Percentiles rank a stretch among this genome's conserved stretches.
These are phyloP conservation scores for Esox masquinongy DNA, from an alignment of 2,797 vertebrate genomes.

Conservation along the genomic window DNA sequence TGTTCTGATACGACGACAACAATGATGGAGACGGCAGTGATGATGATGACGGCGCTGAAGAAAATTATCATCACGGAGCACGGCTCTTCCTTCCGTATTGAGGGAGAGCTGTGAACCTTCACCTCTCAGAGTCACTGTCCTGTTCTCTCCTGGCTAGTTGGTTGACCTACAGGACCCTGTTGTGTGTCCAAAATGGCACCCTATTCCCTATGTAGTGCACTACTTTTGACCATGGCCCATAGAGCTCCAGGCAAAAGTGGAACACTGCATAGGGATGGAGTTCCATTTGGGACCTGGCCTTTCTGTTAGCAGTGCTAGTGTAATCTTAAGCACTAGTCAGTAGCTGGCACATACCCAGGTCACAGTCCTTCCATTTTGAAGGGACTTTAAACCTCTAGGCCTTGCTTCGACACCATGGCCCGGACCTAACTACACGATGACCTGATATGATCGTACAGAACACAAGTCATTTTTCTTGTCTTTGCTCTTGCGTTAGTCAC, in stretches of 20 bases:
- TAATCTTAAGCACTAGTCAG: constrained; percentile 38
- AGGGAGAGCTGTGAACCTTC: not conserved
- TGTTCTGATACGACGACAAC: constrained; percentile 55
- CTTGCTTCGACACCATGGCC: constrained; percentile 7
- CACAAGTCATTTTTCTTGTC: not conserved
- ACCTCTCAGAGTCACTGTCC: constrained; percentile 5
- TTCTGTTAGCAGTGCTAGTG: constrained; percentile 39
- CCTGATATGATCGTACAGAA: constrained; percentile 11
- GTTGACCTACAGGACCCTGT: constrained; percentile 19
- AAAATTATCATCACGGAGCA: constrained; percentile 40
- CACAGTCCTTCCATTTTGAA: not conserved
- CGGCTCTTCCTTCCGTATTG: constrained; percentile 38
- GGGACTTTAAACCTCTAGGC: not conserved
- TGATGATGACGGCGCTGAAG: constrained; percentile 28
- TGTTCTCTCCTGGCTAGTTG: constrained; percentile 22
- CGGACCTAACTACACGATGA: not conserved
- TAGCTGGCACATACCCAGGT: constrained; percentile 15
- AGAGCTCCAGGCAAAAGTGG: not conserved
- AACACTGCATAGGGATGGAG: not conserved
- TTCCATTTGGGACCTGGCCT: constrained; percentile 8
- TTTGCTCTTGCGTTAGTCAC: constrained; percentile 16
- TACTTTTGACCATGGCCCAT: too few species aligned
- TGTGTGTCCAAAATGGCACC: not conserved
- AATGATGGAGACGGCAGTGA: constrained; percentile 35
- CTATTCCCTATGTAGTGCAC: not conserved